Evolutionary conservation across 2,888 invertebrate species (phyloP), one percentile per base, ranked within the genome.

Genomic region (Nemotelus nigrinus): DNA sequence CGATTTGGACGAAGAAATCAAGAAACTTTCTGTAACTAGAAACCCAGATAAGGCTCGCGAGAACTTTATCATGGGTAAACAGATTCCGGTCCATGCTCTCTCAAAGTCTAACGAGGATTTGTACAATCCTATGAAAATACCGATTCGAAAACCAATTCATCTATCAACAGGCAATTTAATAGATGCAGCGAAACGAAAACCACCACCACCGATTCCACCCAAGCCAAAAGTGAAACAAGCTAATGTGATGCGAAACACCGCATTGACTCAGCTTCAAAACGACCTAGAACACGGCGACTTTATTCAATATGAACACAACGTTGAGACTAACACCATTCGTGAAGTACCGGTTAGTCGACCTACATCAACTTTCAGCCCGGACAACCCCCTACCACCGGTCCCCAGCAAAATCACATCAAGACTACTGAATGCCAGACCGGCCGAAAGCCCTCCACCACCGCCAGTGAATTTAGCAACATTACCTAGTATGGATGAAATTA

Each of bases 231-330:
- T 81, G 2, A 87, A 87, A 78, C 85, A 84, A 50, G 87, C 87
- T 2, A 83, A 87, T 77, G 81, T 86, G 3, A 81, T 86, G 45
- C 83, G 83, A 8, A 87, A 87, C 79, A 82, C 83, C 53, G 87
- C 86, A 2, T 81, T 87, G 57, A 85, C 86, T 77, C 84, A 83
- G 64, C 85, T 87, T 76, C 86, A 87, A 81, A 82, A 82, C 45
- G 86, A 87, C 80, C 83, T 87, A 65, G 86, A 87, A 2, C 86
- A 86, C 44, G 87, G 87, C 1, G 86, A 87, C 81, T 86, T 87
- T 78, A 82, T 86, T 3, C 85, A 87, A 6, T 87, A 86, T 79
- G 86, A 87, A 76, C 87, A 87, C 79, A 84, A 87, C 79, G 81
- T 82, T 8, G 83, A 82, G 77, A 87, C 87, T 50, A 87, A 87